phyloP scores from a whole-genome alignment of 2,888 invertebrate genomes.

The Ornithoptera priamus region DNA sequence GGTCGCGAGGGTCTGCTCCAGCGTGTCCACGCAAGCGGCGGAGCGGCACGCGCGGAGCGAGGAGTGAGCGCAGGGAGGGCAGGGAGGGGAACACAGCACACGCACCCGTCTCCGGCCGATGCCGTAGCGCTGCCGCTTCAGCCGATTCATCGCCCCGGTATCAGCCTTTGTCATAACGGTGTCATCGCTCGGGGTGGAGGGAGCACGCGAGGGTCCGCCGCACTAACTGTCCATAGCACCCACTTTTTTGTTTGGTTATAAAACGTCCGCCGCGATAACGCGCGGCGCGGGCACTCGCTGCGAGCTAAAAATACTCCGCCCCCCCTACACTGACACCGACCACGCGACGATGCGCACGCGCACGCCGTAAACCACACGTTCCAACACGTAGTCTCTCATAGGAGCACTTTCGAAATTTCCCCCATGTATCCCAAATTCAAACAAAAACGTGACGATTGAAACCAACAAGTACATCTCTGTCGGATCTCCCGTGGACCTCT shows the following conservation, averaged over 20 bases:
- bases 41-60: not conserved
- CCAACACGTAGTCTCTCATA: no score
- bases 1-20: conserved; percentile 15
- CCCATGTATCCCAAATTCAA: no score
- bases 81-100: conserved; percentile 9
- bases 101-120: conserved; percentile 57
- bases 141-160: conserved; percentile 57
- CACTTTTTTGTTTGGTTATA: conserved; percentile 42
- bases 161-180: conserved; percentile 70
- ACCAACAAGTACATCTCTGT: no score
- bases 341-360: conserved; percentile 32
- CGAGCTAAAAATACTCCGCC: conserved; percentile 65
- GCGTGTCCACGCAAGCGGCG: not conserved
- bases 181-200: conserved; percentile 51
- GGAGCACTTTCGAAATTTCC: no score
- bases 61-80: not conserved
- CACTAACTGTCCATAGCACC: conserved; percentile 37
- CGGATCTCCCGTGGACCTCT: no score
- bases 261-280: conserved; percentile 39
- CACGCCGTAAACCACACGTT: no score
- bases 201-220: conserved; percentile 30
- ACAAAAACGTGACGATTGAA: no score
- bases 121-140: conserved; percentile 61
- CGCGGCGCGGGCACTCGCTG: conserved; percentile 56
- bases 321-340: conserved; percentile 25